A percentile compares a stretch with the other conserved stretches of the same genome.
Evolutionary conservation across 2,888 invertebrate genomes (phyloP).

Genomic region (Perizoma flavofasciatum): DNA sequence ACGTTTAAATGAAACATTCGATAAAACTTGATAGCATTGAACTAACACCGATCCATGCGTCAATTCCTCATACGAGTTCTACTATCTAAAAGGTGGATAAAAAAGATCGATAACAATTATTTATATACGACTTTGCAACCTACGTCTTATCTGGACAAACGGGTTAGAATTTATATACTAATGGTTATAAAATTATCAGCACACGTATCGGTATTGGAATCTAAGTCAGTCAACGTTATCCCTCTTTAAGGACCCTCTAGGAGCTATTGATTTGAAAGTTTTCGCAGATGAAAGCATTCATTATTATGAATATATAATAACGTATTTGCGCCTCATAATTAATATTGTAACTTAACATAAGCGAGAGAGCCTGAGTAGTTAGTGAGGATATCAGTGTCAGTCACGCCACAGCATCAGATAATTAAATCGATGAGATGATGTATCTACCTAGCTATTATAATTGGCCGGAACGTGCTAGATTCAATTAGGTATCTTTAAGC

Average conservation of each 20-base stretch:
- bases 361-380: neutral
- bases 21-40: constrained; percentile 31
- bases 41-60: constrained; percentile 17
- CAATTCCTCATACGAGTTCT: constrained; percentile 22
- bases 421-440: constrained; percentile 45
- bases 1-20: constrained; percentile 18
- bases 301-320: constrained; percentile 3
- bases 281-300: no score
- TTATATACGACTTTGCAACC: constrained; percentile 6
- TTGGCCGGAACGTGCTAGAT: constrained; percentile 38
- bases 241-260: no score
- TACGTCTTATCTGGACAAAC: constrained; percentile 27
- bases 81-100: constrained; percentile 24
- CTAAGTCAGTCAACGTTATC: constrained; percentile 8
- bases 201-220: constrained; percentile 10
- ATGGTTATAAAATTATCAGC: constrained; percentile 14
- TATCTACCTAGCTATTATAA: constrained; percentile 39
- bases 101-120: constrained; percentile 20
- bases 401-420: constrained; percentile 43
- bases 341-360: constrained; percentile 5
- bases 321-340: constrained; percentile 25
- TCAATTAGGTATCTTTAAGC: constrained; percentile 4
- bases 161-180: constrained; percentile 21
- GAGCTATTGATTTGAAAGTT: no score
- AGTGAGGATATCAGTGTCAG: neutral